phyloP scores from a whole-genome alignment of 2,888 invertebrate genomes.

The Stenodera caucasica region DNA sequence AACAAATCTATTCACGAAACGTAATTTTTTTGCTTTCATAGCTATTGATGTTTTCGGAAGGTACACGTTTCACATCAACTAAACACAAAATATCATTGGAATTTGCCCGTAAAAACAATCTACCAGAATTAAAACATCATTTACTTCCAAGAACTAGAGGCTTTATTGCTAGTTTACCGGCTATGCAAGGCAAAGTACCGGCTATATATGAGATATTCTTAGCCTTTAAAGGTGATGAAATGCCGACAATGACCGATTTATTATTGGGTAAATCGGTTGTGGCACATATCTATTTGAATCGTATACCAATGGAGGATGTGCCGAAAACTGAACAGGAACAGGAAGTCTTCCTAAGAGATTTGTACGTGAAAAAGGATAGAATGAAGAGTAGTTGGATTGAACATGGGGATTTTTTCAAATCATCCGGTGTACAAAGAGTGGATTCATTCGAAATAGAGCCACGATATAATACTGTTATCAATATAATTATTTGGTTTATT shows the following conservation, averaged over 20 bases:
- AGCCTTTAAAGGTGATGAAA: slow-evolving; percentile 67
- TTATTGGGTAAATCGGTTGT: slow-evolving; percentile 72
- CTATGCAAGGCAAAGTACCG: slow-evolving; percentile 77
- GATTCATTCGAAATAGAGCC: slow-evolving; percentile 63
- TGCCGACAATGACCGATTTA: slow-evolving; percentile 79
- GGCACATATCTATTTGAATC: slow-evolving; percentile 75
- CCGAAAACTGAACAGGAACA: slow-evolving; percentile 75
- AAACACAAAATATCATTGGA: slow-evolving; percentile 87
- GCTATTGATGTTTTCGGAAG: slow-evolving; percentile 89
- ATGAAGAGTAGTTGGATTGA: slow-evolving; percentile 72
- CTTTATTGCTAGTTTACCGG: slow-evolving; percentile 82
- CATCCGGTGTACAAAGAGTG: slow-evolving; percentile 70
- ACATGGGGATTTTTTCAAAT: slow-evolving; percentile 78
- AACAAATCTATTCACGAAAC: not conserved
- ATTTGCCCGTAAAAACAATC: slow-evolving; percentile 83
- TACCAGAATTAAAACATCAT: slow-evolving; percentile 84
- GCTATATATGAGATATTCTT: slow-evolving; percentile 84
- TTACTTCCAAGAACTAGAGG: slow-evolving; percentile 94
- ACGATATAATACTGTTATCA: slow-evolving; percentile 69
- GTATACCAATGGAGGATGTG: slow-evolving; percentile 79
- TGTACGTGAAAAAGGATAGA: slow-evolving; percentile 81
- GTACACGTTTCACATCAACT: slow-evolving; percentile 84
- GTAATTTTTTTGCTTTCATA: slow-evolving; percentile 51
- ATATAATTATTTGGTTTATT: slow-evolving; percentile 71
- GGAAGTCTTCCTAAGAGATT: slow-evolving; percentile 78